phyloP scores from a whole-genome alignment of 2,797 vertebrate species.

The Apodemus agrarius region DNA sequence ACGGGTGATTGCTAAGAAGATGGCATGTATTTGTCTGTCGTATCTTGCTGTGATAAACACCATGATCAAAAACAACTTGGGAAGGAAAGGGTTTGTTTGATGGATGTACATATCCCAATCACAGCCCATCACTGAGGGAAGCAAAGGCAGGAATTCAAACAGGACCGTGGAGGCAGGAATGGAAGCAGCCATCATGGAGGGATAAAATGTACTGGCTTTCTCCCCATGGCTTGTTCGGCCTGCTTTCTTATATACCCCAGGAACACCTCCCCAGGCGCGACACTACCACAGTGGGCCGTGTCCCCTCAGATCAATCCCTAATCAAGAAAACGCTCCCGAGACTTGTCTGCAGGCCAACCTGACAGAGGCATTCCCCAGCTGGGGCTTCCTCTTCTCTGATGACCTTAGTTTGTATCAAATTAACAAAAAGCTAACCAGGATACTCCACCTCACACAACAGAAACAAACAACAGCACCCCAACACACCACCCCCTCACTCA shows the following conservation, averaged over 20 bases:
- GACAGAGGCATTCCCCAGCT: too few relatives aligned
- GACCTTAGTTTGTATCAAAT: neutral
- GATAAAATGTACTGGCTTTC: neutral
- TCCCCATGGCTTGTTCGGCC: neutral
- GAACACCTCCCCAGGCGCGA: neutral
- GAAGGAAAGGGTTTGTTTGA: neutral
- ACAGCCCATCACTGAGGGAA: neutral
- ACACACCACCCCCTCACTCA: neutral
- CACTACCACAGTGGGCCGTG: neutral
- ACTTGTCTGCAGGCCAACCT: neutral
- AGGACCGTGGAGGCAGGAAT: neutral
- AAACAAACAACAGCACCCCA: neutral
- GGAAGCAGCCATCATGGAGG: neutral
- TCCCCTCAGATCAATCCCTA: neutral
- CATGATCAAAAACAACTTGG: neutral
- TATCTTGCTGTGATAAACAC: neutral
- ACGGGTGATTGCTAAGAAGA: neutral
- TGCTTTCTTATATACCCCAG: neutral
- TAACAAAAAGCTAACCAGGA: neutral
- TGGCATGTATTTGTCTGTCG: neutral
- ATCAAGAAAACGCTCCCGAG: neutral
- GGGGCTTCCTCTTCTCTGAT: neutral
- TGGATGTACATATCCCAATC: fast-evolving
- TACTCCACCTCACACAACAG: neutral
- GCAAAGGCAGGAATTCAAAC: neutral